Evolutionary conservation across 2,113 vertebrate genomes (phyloP), one percentile per base, ranked within the genome.

Genomic region (Scomber scombrus): DNA sequence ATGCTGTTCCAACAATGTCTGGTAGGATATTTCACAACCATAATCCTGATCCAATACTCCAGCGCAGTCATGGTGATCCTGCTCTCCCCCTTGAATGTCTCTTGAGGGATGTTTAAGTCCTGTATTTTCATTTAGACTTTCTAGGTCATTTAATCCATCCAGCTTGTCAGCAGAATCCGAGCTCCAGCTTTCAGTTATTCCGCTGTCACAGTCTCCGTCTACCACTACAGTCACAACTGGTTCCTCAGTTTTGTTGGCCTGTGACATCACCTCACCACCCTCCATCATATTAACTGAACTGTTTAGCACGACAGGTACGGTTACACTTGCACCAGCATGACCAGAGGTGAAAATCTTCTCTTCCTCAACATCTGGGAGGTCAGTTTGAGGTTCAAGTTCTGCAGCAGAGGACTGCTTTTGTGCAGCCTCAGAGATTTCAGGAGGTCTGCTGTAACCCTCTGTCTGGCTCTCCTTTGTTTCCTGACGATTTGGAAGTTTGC

Each of bases 381-480:
- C 60, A 23, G 80, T 56, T 50, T 85, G 83, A 85, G 81, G 73
- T 90, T 88, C 80, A 49, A 67, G 83, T 84, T 75, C 77, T 64
- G 76, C 71, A 67, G 73, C 85, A 64, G 78, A 64, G 62, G 51
- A 65, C 52, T 43, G 71, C 75, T 80, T 90, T 67, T 26, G 58
- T 69, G 75, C 23, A 61, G 61, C 77, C 77, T 82, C 80, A 70
- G 80, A 75, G 82, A 87, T 88, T 85, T 84, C 86, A 87, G 75
- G 84, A 86, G 81, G 78, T 83, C 80, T 74, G 83, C 75, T 82
- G 87, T 86, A 82, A 87, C 86, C 70, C 82, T 91, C 86, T 84
- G 81, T 88, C 73, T 90, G 83, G 72, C 81, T 88, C 84, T 89
- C 88, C 83, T 87, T 93, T 92, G 93, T 94, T 79, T 92, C 88